Evolutionary conservation across 1,140 invertebrate genomes (phyloP).

Genomic region (Papilio polytes): DNA sequence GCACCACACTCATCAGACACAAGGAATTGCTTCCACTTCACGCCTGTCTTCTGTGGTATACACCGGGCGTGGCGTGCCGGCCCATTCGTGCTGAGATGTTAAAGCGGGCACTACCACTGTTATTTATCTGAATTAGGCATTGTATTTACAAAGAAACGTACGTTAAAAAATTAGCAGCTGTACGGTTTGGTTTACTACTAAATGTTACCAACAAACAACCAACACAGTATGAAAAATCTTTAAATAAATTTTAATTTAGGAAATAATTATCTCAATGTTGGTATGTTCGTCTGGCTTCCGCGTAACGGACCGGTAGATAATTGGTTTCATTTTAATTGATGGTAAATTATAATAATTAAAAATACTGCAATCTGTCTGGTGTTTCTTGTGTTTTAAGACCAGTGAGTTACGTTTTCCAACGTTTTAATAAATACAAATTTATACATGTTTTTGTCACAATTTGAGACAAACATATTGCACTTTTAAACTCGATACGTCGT

Average conservation of each 20-base stretch:
- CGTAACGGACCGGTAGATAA: neutral
- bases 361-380: neutral
- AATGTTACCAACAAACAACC: neutral
- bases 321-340: neutral
- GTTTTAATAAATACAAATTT: neutral
- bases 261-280: neutral
- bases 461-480: too few species aligned
- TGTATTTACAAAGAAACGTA: too few species aligned
- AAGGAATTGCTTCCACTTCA: too few species aligned
- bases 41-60: too few species aligned
- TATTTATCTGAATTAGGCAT: too few species aligned
- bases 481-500: too few species aligned
- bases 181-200: too few species aligned
- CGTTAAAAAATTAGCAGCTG: too few species aligned
- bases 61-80: too few species aligned
- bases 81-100: too few species aligned
- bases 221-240: neutral
- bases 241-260: neutral
- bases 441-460: neutral
- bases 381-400: neutral
- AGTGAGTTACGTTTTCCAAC: neutral
- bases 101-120: too few species aligned
- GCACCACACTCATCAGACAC: too few species aligned
- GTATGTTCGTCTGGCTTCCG: neutral
- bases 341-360: conserved; percentile 10